Evolutionary conservation across 2,113 vertebrate genomes (phyloP), one percentile per base, ranked within the genome.

Genomic region (Seriola dumerili): DNA sequence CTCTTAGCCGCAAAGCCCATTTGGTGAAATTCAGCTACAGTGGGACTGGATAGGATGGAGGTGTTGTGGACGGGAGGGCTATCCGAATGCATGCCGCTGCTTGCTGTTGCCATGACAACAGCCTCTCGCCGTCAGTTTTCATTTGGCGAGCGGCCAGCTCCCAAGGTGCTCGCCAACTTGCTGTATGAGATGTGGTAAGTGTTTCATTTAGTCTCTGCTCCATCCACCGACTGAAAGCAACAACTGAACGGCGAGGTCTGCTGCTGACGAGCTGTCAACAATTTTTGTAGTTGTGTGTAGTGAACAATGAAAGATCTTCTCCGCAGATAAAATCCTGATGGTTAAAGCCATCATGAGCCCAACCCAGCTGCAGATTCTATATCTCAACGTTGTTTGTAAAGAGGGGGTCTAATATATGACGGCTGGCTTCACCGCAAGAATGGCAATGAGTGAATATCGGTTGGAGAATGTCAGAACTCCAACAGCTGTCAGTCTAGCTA

Each of bases 51-150:
- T 4, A 32, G 76, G 57, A 57, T 2, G 62, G 44, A 12, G 57
- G 46, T 34, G 32, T 3, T 12, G 55, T 6, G 52, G 13, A 29
- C 12, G 63, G 6, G 68, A 42, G 64, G 12, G 78, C 42, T 63
- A 72, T 76, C 78, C 64, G 46, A 7, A 16, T 76, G 72, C 81
- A 81, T 84, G 84, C 71, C 57, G 21, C 76, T 68, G 66, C 88
- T 57, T 80, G 14, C 76, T 40, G 87, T 93, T 88, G 66, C 90
- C 85, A 90, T 89, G 93, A 89, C 91, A 86, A 93, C 93, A 87
- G 88, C 79, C 63, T 8, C 63, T 76, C 17, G 21, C 76, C 69
- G 42, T 67, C 73, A 17, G 81, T 48, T 69, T 66, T 81, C 68
- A 62, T 69, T 74, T 84, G 81, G 86, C 78, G 0, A 16, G 72